Evolutionary conservation across 2,113 vertebrate genomes (phyloP).

Genomic region (Strix aluco): DNA sequence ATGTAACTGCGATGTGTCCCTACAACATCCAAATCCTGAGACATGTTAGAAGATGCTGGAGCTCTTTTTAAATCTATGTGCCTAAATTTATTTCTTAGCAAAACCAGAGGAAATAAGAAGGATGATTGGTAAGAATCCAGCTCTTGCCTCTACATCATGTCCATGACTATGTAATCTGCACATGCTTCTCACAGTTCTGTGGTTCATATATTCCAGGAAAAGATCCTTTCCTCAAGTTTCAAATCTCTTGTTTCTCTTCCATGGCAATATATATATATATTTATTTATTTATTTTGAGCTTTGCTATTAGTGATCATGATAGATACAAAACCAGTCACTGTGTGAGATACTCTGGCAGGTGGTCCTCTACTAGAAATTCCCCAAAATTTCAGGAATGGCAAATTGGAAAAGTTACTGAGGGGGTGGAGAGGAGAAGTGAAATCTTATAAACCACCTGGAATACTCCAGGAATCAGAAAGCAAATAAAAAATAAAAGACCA

Average conservation of each 20-base stretch:
- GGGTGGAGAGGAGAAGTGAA: fast-evolving
- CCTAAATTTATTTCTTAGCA: neutral
- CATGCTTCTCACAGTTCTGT: neutral
- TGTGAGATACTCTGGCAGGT: neutral
- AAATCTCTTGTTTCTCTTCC: neutral
- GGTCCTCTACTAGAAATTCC: neutral
- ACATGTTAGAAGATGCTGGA: neutral
- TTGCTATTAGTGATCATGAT: neutral
- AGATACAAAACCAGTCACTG: neutral
- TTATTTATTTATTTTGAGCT: neutral
- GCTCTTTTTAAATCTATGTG: neutral
- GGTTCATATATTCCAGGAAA: neutral
- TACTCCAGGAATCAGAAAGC: neutral
- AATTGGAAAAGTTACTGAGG: neutral
- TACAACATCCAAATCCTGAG: neutral
- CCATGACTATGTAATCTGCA: neutral
- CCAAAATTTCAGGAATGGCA: neutral
- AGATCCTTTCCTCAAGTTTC: neutral
- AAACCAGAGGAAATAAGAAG: neutral
- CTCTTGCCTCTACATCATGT: neutral
- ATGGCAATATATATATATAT: neutral
- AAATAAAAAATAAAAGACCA: neutral
- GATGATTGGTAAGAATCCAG: neutral
- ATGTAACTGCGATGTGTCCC: neutral
- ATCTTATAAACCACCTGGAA: neutral